A percentile compares a stretch with the other conserved stretches of the same genome.
These are phyloP conservation scores for Lepeophtheirus nordmannii DNA, from an alignment of 2,888 invertebrate species.

Conservation along the genomic window DNA sequence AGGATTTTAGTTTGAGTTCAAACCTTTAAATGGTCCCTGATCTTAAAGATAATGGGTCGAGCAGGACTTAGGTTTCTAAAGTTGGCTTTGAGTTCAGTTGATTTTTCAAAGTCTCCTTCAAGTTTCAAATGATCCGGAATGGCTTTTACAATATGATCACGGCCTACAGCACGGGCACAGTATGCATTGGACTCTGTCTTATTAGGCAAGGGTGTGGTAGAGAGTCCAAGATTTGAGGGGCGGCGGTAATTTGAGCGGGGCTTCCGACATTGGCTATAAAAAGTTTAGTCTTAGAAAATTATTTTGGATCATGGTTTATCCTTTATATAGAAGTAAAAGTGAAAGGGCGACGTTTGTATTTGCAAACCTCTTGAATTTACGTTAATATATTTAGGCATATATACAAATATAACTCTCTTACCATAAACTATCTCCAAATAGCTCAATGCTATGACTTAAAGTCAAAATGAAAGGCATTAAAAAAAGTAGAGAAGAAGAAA, in stretches of 20 bases:
- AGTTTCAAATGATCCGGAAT: slow-evolving; percentile 18
- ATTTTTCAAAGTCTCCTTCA: slow-evolving; percentile 1
- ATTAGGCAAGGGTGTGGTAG: slow-evolving; percentile 4
- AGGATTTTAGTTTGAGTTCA: background rate
- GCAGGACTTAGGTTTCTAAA: slow-evolving; percentile 11
- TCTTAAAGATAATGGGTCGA: slow-evolving; percentile 17
- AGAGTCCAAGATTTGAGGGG: slow-evolving; percentile 13
- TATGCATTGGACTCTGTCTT: slow-evolving; percentile 16
- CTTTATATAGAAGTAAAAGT: no score
- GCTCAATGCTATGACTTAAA: no score
- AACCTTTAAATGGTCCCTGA: slow-evolving; percentile 12
- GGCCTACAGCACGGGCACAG: background rate
- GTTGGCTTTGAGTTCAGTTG: background rate
- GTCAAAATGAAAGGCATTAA: no score
- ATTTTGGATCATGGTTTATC: no score
- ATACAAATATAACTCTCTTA: no score
- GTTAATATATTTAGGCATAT: no score
- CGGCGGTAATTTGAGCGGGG: slow-evolving; percentile 19
- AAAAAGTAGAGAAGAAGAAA: no score
- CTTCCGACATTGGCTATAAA: slow-evolving; percentile 17
- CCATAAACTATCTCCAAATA: no score
- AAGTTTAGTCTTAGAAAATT: background rate
- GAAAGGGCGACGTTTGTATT: no score
- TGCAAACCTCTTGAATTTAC: no score
- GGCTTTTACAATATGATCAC: slow-evolving; percentile 20